phyloP scores from a whole-genome alignment of 2,888 invertebrate species.

The Tipula helvola region DNA sequence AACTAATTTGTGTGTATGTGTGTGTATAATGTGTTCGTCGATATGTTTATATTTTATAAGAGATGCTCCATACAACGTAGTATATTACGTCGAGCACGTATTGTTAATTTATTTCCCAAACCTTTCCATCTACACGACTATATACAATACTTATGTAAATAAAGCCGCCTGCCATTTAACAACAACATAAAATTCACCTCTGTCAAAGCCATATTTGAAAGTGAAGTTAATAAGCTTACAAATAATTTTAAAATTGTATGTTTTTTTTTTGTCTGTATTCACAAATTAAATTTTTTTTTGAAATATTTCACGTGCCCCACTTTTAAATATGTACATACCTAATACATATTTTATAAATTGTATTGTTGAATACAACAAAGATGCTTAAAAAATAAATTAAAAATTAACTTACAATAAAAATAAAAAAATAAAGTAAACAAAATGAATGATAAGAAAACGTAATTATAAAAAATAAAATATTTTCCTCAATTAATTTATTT shows the following conservation, averaged over 20 bases:
- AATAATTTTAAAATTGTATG: not conserved
- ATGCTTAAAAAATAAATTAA: not conserved
- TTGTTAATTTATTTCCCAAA: not conserved
- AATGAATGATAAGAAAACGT: not conserved
- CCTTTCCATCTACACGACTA: not conserved
- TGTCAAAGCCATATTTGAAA: slow-evolving; percentile 4
- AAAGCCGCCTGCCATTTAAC: not conserved
- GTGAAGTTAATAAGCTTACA: not conserved
- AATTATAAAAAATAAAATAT: not conserved
- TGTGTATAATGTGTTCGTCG: not conserved
- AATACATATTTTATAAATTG: not conserved
- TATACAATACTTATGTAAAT: not conserved
- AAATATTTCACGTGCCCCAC: not conserved
- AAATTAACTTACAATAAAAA: not conserved
- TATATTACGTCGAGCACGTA: not conserved
- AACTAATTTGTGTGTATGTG: not conserved
- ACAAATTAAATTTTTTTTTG: not conserved
- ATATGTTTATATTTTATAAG: not conserved
- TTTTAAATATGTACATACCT: not conserved
- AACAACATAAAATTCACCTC: not conserved
- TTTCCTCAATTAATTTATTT: not conserved
- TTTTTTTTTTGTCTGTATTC: not conserved
- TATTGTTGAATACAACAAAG: not conserved
- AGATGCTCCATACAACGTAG: not conserved
- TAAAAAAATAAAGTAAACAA: not conserved